phyloP scores from a whole-genome alignment of 2,797 vertebrate species.

The Chaunax sp. region DNA sequence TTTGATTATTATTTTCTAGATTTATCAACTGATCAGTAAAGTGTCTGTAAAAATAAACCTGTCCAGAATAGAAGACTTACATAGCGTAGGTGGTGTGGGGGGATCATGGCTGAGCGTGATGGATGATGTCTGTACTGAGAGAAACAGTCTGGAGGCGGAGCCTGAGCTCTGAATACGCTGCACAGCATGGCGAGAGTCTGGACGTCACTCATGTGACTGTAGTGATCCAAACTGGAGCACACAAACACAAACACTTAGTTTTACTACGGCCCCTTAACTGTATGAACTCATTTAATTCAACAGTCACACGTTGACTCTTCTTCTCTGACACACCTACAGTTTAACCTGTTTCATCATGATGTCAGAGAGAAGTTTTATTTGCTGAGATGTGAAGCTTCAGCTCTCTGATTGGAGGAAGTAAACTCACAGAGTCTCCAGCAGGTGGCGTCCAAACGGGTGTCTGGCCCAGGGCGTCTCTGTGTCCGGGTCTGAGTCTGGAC shows the following conservation, averaged over 20 bases:
- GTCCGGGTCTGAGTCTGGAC: constrained; percentile 94
- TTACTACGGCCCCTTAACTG: neutral
- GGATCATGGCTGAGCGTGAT: constrained; percentile 80
- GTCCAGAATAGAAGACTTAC: constrained; percentile 77
- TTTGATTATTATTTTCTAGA: too few species aligned
- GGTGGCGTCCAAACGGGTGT: constrained; percentile 95
- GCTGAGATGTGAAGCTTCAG: neutral
- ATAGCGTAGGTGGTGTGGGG: constrained; percentile 86
- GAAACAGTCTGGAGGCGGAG: constrained; percentile 84
- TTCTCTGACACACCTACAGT: too few species aligned
- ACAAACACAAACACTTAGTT: neutral
- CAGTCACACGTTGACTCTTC: too few species aligned
- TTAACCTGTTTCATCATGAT: neutral
- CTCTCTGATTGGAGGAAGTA: neutral
- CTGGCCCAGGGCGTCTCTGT: constrained; percentile 94
- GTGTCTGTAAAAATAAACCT: too few species aligned
- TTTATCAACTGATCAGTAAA: too few species aligned
- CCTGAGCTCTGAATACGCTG: constrained; percentile 91
- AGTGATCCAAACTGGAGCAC: constrained; percentile 89
- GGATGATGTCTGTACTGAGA: constrained; percentile 82
- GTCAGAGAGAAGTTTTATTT: too few species aligned
- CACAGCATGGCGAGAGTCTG: constrained; percentile 98
- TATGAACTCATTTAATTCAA: too few species aligned
- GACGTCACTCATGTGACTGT: constrained; percentile 94
- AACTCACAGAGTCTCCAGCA: constrained; percentile 94